phyloP scores from a whole-genome alignment of 2,888 invertebrate species.

The Cryptus armator region DNA sequence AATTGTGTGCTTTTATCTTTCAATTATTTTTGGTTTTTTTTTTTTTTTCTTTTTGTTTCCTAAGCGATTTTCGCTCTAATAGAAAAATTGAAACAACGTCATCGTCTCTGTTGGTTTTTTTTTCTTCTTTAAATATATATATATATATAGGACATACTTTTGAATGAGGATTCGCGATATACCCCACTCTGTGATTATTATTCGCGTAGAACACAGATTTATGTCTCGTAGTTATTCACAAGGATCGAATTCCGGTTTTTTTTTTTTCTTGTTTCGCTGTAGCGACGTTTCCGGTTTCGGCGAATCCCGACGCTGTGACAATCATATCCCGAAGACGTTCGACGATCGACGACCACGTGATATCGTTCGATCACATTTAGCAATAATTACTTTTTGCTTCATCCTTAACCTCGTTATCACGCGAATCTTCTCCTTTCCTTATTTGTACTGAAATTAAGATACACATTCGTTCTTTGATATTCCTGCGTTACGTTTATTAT shows the following conservation, averaged over 20 bases:
- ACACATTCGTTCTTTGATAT: slow-evolving; percentile 26
- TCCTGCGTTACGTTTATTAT: not conserved
- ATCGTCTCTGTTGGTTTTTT: slow-evolving; percentile 24
- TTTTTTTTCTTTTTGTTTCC: slow-evolving; percentile 36
- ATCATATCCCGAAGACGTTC: slow-evolving; percentile 3
- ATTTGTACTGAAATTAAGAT: slow-evolving; percentile 64
- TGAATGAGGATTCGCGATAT: slow-evolving; percentile 32
- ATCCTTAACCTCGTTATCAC: slow-evolving; percentile 39
- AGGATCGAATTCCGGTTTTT: not conserved
- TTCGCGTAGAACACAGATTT: slow-evolving; percentile 8
- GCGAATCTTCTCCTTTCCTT: slow-evolving; percentile 33
- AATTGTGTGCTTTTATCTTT: slow-evolving; percentile 25
- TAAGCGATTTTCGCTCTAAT: slow-evolving; percentile 43
- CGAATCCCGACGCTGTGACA: slow-evolving; percentile 6
- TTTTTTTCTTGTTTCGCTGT: not conserved
- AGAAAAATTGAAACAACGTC: slow-evolving; percentile 49
- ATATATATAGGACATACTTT: slow-evolving; percentile 16
- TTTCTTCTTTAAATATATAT: not conserved
- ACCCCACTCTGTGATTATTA: not conserved
- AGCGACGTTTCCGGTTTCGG: slow-evolving; percentile 8
- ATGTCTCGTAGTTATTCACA: not conserved
- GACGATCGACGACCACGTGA: slow-evolving; percentile 20
- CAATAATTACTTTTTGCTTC: slow-evolving; percentile 4
- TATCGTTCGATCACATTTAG: not conserved
- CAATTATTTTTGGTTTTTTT: slow-evolving; percentile 10